Conservation (phyloP, 2,888 invertebrate species). For the Scrobipalpa atriplicella region DNA sequence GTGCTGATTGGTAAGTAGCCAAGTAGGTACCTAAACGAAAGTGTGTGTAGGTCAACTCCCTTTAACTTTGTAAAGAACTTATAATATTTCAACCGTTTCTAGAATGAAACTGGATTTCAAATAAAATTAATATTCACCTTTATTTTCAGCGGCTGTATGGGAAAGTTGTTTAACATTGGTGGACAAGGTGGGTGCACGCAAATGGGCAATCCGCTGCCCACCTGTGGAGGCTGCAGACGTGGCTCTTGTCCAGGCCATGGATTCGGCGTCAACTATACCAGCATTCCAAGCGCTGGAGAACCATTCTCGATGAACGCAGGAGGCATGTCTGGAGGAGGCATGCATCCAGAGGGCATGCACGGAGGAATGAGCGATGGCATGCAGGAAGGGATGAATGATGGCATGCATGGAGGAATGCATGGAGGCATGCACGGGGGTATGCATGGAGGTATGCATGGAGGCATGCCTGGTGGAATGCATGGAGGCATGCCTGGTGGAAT, state of each 20-base stretch:
- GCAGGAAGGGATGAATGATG: neutral
- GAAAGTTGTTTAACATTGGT: constrained; percentile 64
- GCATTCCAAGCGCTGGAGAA: constrained; percentile 26
- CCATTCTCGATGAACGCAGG: constrained; percentile 23
- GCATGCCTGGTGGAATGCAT: constrained; percentile 17
- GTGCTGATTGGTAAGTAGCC: no score
- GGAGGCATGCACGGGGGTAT: constrained; percentile 14
- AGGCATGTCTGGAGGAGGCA: constrained; percentile 17
- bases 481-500: no score
- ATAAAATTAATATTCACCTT: neutral
- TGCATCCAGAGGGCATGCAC: constrained; percentile 11
- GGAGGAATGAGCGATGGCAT: constrained; percentile 7
- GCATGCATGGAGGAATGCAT: constrained; percentile 12
- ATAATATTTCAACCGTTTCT: no score
- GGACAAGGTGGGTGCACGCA: constrained; percentile 38
- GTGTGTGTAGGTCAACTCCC: no score
- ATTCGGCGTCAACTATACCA: constrained; percentile 42
- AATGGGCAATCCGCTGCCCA: constrained; percentile 41
- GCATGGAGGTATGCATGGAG: constrained; percentile 24
- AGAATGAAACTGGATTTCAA: no score
- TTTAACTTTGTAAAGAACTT: no score
- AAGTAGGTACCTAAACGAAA: no score
- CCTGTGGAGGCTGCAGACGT: constrained; percentile 49
- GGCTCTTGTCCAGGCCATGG: constrained; percentile 49
- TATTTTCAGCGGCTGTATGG: constrained; percentile 73